Conservation (phyloP, 2,888 invertebrate species). For the Melangyna quadrimaculata region DNA sequence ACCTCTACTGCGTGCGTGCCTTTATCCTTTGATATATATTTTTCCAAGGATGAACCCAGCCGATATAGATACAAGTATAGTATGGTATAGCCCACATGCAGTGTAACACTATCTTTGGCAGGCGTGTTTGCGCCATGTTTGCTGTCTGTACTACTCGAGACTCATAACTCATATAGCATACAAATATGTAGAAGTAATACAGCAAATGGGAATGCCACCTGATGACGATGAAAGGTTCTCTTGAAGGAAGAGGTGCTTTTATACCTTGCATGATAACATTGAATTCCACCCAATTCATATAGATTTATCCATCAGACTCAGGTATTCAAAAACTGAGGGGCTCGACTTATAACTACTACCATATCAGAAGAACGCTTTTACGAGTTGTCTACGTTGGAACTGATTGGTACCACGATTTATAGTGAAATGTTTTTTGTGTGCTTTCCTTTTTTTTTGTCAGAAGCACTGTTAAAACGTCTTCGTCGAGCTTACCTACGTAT, state of each 20-base stretch:
- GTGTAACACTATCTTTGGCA: conserved; percentile 50
- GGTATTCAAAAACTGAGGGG: background rate
- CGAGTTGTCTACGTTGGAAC: conserved; percentile 68
- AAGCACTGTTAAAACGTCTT: background rate
- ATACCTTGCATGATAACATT: conserved; percentile 55
- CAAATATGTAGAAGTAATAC: background rate
- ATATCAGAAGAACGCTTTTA: conserved; percentile 32
- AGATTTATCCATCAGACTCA: background rate
- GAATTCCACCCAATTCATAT: conserved; percentile 34
- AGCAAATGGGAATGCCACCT: conserved; percentile 62
- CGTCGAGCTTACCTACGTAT: background rate
- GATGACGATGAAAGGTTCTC: conserved; percentile 58
- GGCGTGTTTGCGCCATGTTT: conserved; percentile 63
- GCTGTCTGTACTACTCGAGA: conserved; percentile 60
- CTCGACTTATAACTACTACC: background rate
- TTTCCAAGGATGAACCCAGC: conserved; percentile 19
- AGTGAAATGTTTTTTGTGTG: conserved; percentile 11
- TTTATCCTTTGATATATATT: background rate
- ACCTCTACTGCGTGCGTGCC: conserved; percentile 19
- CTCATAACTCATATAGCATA: conserved; percentile 33
- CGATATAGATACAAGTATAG: background rate
- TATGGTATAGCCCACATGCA: conserved; percentile 7
- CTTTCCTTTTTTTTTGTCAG: background rate
- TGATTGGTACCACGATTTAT: conserved; percentile 67
- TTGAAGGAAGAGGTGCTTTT: conserved; percentile 23